Percentiles rank a stretch among this genome's conserved stretches.
These are phyloP conservation scores for Sepiola atlantica DNA, from an alignment of 2,888 invertebrate species.

Conservation along the genomic window DNA sequence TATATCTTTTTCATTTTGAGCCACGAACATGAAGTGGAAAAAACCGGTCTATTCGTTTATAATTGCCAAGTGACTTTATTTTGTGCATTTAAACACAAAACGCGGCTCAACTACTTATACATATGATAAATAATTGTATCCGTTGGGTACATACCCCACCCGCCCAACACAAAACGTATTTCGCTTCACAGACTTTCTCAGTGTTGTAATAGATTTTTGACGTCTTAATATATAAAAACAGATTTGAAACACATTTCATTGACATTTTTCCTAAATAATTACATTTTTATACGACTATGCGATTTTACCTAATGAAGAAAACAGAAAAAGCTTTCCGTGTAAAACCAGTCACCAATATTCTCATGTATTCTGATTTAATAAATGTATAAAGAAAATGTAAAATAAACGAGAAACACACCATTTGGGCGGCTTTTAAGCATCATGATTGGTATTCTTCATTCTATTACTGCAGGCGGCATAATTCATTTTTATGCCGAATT, in stretches of 20 bases:
- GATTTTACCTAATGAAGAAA: background rate
- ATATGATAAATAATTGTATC: background rate
- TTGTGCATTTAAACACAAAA: background rate
- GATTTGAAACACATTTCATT: background rate
- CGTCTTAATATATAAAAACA: background rate
- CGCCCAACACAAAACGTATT: no score
- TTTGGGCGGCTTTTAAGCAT: no score
- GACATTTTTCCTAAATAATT: background rate
- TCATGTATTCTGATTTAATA: no score
- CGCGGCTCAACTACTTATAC: background rate
- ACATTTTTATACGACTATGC: background rate
- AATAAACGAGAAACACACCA: no score
- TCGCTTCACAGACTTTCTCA: background rate
- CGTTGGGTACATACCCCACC: background rate
- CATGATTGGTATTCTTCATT: no score
- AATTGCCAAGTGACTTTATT: background rate
- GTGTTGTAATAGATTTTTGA: background rate
- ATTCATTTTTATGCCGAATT: no score
- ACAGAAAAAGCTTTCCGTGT: background rate
- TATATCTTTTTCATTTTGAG: no score
- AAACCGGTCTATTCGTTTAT: background rate
- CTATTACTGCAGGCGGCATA: no score
- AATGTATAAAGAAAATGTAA: no score
- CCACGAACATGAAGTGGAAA: no score
- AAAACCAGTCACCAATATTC: no score